These are phyloP conservation scores for Macrosoma leucophasiata DNA, from an alignment of 2,888 invertebrate genomes.

Conservation along the genomic window DNA sequence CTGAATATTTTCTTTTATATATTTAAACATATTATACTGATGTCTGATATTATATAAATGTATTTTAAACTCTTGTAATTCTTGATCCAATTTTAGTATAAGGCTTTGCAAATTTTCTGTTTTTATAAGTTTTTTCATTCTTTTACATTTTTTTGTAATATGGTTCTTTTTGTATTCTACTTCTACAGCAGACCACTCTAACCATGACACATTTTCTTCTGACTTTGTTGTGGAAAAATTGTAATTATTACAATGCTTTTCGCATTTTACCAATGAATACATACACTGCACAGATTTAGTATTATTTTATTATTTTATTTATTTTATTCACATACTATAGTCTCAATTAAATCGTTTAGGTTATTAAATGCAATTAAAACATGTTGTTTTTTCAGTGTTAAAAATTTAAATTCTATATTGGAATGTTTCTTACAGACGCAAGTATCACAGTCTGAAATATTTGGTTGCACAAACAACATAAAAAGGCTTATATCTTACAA, in stretches of 20 bases:
- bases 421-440: background rate
- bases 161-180: background rate
- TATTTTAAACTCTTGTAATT: constrained; percentile 4
- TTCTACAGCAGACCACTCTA: background rate
- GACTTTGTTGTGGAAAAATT: background rate
- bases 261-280: no score
- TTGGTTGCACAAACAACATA: background rate
- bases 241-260: background rate
- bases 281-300: background rate
- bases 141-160: background rate
- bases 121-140: background rate
- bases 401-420: background rate
- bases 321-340: background rate
- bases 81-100: constrained; percentile 2
- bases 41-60: constrained; percentile 5
- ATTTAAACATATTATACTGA: constrained; percentile 6
- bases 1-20: constrained; percentile 6
- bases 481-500: background rate
- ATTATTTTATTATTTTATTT: background rate
- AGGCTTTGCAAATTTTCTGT: constrained; percentile 5
- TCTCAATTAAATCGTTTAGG: background rate
- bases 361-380: background rate
- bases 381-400: background rate
- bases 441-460: background rate
- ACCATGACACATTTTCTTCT: background rate